Conservation (phyloP, 1,140 invertebrate species). For the Sesamia nonagrioides region DNA sequence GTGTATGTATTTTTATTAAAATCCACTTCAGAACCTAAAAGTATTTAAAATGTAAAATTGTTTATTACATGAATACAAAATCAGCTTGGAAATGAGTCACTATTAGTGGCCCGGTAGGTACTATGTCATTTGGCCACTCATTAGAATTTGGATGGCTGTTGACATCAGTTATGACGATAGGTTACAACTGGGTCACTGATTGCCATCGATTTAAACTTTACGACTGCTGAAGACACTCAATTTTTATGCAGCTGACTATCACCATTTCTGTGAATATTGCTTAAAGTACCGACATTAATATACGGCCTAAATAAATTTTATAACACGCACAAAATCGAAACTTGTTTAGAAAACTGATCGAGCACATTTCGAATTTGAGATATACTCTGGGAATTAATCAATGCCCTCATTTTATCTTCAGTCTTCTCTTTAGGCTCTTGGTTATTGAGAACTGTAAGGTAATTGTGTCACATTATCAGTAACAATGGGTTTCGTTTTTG, state of each 20-base stretch:
- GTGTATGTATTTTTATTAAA: too few species aligned
- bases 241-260: slow-evolving; percentile 16
- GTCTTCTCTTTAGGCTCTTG: too few species aligned
- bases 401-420: too few species aligned
- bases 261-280: slow-evolving; percentile 4
- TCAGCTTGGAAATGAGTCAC: slow-evolving; percentile 7
- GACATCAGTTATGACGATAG: not conserved
- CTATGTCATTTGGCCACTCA: not conserved
- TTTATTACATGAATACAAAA: slow-evolving; percentile 14
- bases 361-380: too few species aligned
- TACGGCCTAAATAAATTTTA: slow-evolving; percentile 9
- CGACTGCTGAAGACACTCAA: slow-evolving; percentile 6
- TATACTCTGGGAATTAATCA: too few species aligned
- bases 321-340: not conserved
- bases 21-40: too few species aligned
- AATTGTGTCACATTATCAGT: too few species aligned
- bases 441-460: too few species aligned
- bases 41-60: not conserved
- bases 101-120: not conserved
- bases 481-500: too few species aligned
- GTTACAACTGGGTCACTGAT: slow-evolving; percentile 19
- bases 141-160: slow-evolving; percentile 4
- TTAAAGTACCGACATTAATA: not conserved
- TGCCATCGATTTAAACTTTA: slow-evolving; percentile 14
- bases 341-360: slow-evolving; percentile 1